Evolutionary conservation across 92 coral and sea anemone genomes (phyloP).

Genomic region (Phymanthus crucifer): DNA sequence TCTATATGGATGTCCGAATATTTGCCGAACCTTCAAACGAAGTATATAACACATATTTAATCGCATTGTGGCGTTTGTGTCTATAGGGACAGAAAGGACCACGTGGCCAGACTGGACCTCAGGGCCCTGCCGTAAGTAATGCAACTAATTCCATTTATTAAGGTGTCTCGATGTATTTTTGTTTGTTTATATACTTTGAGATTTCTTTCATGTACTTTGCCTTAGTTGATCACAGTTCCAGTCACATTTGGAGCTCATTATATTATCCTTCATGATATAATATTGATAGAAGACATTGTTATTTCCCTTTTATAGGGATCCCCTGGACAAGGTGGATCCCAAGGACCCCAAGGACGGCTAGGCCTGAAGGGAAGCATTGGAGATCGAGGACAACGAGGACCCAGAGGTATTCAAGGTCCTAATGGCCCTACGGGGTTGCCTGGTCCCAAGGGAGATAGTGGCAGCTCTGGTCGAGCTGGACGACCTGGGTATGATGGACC

Average conservation of each 20-base stretch:
- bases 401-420: slow-evolving; percentile 44
- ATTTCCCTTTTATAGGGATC: slow-evolving; percentile 20
- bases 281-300: slow-evolving; percentile 11
- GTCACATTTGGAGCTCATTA: too few relatives aligned
- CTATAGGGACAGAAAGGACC: slow-evolving; percentile 48
- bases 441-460: slow-evolving; percentile 59
- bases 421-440: slow-evolving; percentile 42
- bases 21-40: too few relatives aligned
- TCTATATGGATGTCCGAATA: too few relatives aligned
- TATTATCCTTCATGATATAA: too few relatives aligned
- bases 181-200: too few relatives aligned
- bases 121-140: slow-evolving; percentile 54
- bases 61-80: neutral
- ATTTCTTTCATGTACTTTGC: too few relatives aligned
- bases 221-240: too few relatives aligned
- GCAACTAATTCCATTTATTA: neutral
- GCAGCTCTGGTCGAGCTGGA: slow-evolving; percentile 49
- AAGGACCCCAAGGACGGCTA: slow-evolving; percentile 58
- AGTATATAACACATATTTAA: neutral
- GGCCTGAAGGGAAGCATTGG: slow-evolving; percentile 58
- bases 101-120: slow-evolving; percentile 66
- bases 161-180: neutral
- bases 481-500: slow-evolving; percentile 53
- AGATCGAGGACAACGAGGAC: slow-evolving; percentile 43
- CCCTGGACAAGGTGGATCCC: slow-evolving; percentile 58